Evolutionary conservation across 2,888 invertebrate species (phyloP).

Genomic region (Exephanes ischioxanthus): DNA sequence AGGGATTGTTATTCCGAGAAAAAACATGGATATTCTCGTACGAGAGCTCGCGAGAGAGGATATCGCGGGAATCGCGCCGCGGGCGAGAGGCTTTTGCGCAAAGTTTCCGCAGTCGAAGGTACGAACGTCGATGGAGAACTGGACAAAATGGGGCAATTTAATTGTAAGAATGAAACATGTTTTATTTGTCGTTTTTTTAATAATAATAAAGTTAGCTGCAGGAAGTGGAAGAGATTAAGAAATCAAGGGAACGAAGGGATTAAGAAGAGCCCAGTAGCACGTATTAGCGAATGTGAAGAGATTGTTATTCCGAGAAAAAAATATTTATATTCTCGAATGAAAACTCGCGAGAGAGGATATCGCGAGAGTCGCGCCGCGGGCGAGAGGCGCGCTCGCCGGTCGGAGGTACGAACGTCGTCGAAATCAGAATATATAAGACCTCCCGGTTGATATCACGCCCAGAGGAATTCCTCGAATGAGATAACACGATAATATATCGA

Average conservation of each 20-base stretch:
- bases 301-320: slow-evolving; percentile 54
- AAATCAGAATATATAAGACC: slow-evolving; percentile 68
- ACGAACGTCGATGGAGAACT: slow-evolving; percentile 34
- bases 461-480: slow-evolving; percentile 74
- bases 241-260: not conserved
- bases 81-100: not conserved
- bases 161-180: too few relatives aligned
- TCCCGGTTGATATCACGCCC: slow-evolving; percentile 69
- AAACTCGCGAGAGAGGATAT: not conserved
- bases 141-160: too few relatives aligned
- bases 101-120: not conserved
- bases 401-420: slow-evolving; percentile 56
- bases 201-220: not conserved
- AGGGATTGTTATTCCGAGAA: slow-evolving; percentile 53
- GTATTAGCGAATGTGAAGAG: slow-evolving; percentile 29
- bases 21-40: slow-evolving; percentile 24
- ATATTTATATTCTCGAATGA: slow-evolving; percentile 40
- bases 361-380: not conserved
- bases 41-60: not conserved
- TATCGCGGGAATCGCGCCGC: not conserved
- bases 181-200: not conserved
- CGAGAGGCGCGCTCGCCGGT: not conserved
- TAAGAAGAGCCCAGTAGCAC: not conserved
- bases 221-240: slow-evolving; percentile 12
- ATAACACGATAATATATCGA: slow-evolving; percentile 77